phyloP scores from a whole-genome alignment of 2,797 vertebrate genomes.

The Etheostoma perlongum region DNA sequence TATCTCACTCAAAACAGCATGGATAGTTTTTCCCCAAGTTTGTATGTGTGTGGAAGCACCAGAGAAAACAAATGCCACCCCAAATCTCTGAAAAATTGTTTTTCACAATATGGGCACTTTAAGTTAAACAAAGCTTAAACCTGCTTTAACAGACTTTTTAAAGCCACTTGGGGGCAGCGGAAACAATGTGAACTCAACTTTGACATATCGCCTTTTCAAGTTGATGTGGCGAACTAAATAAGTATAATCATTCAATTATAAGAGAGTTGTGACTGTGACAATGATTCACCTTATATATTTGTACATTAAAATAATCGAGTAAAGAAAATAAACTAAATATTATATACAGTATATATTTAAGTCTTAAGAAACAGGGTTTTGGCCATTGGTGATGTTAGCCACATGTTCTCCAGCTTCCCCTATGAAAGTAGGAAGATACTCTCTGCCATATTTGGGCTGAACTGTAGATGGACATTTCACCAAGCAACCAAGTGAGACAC shows the following conservation, averaged over 20 bases:
- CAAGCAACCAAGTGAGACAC: conserved; percentile 12
- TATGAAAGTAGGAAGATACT: not conserved
- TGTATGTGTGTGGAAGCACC: too few relatives aligned
- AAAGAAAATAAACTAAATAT: not conserved
- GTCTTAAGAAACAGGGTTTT: not conserved
- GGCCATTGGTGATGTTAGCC: not conserved
- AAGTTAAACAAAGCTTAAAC: not conserved
- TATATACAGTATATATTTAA: too few relatives aligned
- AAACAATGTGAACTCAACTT: not conserved
- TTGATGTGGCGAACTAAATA: too few relatives aligned
- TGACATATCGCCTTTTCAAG: too few relatives aligned
- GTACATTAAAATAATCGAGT: not conserved
- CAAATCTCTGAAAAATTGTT: too few relatives aligned
- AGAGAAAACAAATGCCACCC: too few relatives aligned
- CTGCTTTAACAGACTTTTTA: conserved; percentile 2
- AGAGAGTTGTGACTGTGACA: not conserved
- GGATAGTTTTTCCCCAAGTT: too few relatives aligned
- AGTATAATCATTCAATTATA: too few relatives aligned
- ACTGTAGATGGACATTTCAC: not conserved
- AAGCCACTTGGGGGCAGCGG: not conserved
- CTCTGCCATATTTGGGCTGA: not conserved
- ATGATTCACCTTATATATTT: not conserved
- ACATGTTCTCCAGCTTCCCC: not conserved
- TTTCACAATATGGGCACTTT: too few relatives aligned
- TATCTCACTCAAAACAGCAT: too few relatives aligned